Evolutionary conservation across 2,888 invertebrate genomes (phyloP).

Genomic region (Stratiomys singularior): DNA sequence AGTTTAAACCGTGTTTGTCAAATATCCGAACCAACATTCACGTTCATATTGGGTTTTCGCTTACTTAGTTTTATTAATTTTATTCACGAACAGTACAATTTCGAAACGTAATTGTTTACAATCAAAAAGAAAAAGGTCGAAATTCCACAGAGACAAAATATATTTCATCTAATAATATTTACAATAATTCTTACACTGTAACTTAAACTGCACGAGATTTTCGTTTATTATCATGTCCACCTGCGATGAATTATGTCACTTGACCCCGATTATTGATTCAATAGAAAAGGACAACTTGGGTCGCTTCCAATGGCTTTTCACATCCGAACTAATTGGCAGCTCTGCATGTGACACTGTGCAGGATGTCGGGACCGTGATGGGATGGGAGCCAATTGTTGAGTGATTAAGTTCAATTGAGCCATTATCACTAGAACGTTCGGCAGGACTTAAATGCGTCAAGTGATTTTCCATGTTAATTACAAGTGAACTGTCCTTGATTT

Average conservation of each 20-base stretch:
- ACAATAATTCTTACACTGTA: too few relatives aligned
- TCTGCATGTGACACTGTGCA: slow-evolving; percentile 39
- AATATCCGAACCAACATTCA: too few relatives aligned
- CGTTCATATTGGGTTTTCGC: too few relatives aligned
- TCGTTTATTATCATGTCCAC: background rate
- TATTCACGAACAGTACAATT: too few relatives aligned
- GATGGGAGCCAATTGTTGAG: slow-evolving; percentile 22
- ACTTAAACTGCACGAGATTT: too few relatives aligned
- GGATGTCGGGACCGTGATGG: background rate
- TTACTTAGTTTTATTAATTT: too few relatives aligned
- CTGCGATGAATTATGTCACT: slow-evolving; percentile 58
- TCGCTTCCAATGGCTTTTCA: slow-evolving; percentile 53
- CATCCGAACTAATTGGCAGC: slow-evolving; percentile 29
- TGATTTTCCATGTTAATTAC: slow-evolving; percentile 25
- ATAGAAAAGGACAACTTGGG: slow-evolving; percentile 68
- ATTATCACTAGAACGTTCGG: slow-evolving; percentile 1
- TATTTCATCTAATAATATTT: too few relatives aligned
- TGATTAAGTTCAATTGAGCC: slow-evolving; percentile 18
- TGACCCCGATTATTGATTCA: slow-evolving; percentile 77
- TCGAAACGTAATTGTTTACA: too few relatives aligned
- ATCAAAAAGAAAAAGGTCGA: too few relatives aligned
- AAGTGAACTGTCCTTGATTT: background rate
- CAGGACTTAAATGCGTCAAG: background rate
- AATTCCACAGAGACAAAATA: too few relatives aligned
- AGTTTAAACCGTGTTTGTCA: too few relatives aligned